A percentile compares a stretch with the other conserved stretches of the same genome.
Evolutionary conservation across 2,797 vertebrate species (phyloP).

Genomic region (Pangasius mekongensis): DNA sequence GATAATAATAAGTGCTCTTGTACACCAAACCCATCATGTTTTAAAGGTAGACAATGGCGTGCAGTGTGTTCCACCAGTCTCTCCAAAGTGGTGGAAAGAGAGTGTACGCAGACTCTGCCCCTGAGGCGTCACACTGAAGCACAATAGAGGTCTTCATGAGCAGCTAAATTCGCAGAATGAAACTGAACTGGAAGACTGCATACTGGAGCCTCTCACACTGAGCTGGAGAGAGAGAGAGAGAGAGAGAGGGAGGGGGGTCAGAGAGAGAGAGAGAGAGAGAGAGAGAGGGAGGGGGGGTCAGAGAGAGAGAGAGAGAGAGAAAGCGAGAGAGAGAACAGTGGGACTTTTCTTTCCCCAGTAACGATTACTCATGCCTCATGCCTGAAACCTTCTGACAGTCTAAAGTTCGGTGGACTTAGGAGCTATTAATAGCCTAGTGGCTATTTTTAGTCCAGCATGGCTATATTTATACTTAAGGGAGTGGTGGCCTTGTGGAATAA

Average conservation of each 20-base stretch:
- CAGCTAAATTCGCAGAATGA: slow-evolving; percentile 34
- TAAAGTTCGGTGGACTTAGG: slow-evolving; percentile 40
- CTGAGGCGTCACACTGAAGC: slow-evolving; percentile 45
- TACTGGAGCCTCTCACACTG: slow-evolving; percentile 29
- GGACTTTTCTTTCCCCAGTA: slow-evolving; percentile 59
- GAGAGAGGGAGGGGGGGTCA: slow-evolving; percentile 2
- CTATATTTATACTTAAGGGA: slow-evolving; percentile 64
- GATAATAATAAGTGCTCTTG: slow-evolving; percentile 55
- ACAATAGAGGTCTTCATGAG: slow-evolving; percentile 62
- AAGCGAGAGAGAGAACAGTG: slow-evolving; percentile 47
- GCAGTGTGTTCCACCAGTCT: slow-evolving; percentile 56
- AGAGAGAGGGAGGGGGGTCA: slow-evolving; percentile 15
- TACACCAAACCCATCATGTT: slow-evolving; percentile 25
- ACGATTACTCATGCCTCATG: slow-evolving; percentile 42
- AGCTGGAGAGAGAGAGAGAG: slow-evolving; percentile 3
- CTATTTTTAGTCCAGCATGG: slow-evolving; percentile 61
- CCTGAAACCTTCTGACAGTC: slow-evolving; percentile 54
- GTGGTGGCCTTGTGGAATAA: slow-evolving; percentile 56
- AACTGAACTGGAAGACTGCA: slow-evolving; percentile 31
- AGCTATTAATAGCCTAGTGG: slow-evolving; percentile 61
- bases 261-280: slow-evolving; percentile 6
- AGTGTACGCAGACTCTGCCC: slow-evolving; percentile 36
- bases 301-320: background rate
- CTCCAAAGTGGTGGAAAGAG: slow-evolving; percentile 60
- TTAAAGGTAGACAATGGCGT: slow-evolving; percentile 54